These are phyloP conservation scores for Scophthalmus maximus DNA, from an alignment of 2,113 vertebrate genomes.

Conservation along the genomic window DNA sequence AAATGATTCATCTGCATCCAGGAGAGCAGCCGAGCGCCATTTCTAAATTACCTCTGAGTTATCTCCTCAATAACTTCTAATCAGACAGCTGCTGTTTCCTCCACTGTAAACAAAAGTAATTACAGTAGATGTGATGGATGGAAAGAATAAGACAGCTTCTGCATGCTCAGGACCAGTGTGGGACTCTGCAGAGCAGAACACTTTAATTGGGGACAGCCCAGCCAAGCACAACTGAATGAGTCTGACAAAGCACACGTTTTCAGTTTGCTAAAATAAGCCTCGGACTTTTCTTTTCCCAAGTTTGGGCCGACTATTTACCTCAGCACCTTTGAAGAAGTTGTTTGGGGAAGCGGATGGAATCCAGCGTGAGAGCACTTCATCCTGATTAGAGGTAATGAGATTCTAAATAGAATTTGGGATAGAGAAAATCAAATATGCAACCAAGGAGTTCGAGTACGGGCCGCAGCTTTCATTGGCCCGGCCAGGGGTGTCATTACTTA, in stretches of 20 bases:
- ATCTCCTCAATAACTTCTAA: slow-evolving; percentile 81
- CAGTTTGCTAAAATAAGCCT: slow-evolving; percentile 72
- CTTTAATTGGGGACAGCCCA: slow-evolving; percentile 81
- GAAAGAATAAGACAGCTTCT: slow-evolving; percentile 76
- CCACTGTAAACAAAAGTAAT: slow-evolving; percentile 85
- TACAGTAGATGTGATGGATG: slow-evolving; percentile 81
- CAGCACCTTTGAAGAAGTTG: slow-evolving; percentile 40
- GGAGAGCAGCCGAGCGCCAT: slow-evolving; percentile 57
- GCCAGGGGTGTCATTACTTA: slow-evolving; percentile 34
- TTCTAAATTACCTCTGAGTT: slow-evolving; percentile 79
- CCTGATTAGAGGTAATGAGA: slow-evolving; percentile 52
- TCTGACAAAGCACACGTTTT: slow-evolving; percentile 71
- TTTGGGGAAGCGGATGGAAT: slow-evolving; percentile 42
- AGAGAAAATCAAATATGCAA: slow-evolving; percentile 49
- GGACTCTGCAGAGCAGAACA: slow-evolving; percentile 78
- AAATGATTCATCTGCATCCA: slow-evolving; percentile 79
- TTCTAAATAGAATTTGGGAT: slow-evolving; percentile 34
- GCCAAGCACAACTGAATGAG: slow-evolving; percentile 72
- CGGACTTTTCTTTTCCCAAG: slow-evolving; percentile 61
- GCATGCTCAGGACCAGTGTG: slow-evolving; percentile 74
- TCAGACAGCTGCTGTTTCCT: slow-evolving; percentile 78
- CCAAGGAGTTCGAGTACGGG: slow-evolving; percentile 29
- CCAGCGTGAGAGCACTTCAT: slow-evolving; percentile 44
- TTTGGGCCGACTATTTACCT: slow-evolving; percentile 55
- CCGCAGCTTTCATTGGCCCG: slow-evolving; percentile 20